These are phyloP conservation scores for Cybosia mesomella DNA, from an alignment of 2,888 invertebrate genomes.

Conservation along the genomic window DNA sequence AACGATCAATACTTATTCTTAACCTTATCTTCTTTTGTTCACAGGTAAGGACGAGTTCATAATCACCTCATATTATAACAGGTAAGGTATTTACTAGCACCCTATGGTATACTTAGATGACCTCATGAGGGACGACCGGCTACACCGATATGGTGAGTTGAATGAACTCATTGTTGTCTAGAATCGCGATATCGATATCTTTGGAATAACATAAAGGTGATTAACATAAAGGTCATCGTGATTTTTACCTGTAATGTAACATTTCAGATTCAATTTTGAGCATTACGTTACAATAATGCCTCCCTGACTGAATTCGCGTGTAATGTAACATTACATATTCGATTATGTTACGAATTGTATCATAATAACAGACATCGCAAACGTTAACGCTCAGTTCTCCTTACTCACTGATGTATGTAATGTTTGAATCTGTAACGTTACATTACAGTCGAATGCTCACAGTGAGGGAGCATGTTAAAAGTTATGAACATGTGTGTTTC, in stretches of 20 bases:
- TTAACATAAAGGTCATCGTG: too few species aligned
- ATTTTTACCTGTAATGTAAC: too few species aligned
- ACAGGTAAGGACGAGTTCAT: constrained; percentile 40
- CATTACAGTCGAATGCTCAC: too few species aligned
- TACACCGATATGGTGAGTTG: constrained; percentile 1
- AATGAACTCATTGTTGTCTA: constrained; percentile 15
- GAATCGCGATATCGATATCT: background rate
- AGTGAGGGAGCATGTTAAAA: background rate
- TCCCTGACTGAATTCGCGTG: too few species aligned
- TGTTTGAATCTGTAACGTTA: too few species aligned
- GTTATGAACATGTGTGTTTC: constrained; percentile 7
- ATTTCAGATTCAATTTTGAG: too few species aligned
- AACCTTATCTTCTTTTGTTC: constrained; percentile 31
- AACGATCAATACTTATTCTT: background rate
- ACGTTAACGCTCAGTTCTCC: too few species aligned
- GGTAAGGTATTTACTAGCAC: constrained; percentile 14
- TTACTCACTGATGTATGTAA: too few species aligned
- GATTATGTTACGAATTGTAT: too few species aligned
- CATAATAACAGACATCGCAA: too few species aligned
- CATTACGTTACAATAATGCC: too few species aligned
- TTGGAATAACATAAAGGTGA: background rate
- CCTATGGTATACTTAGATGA: background rate
- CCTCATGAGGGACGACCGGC: constrained; percentile 7
- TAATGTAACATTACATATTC: too few species aligned
- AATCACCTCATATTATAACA: background rate